Evolutionary conservation across 2,888 invertebrate genomes (phyloP), one percentile per base, ranked within the genome.

Genomic region (Scaeva pyrastri): DNA sequence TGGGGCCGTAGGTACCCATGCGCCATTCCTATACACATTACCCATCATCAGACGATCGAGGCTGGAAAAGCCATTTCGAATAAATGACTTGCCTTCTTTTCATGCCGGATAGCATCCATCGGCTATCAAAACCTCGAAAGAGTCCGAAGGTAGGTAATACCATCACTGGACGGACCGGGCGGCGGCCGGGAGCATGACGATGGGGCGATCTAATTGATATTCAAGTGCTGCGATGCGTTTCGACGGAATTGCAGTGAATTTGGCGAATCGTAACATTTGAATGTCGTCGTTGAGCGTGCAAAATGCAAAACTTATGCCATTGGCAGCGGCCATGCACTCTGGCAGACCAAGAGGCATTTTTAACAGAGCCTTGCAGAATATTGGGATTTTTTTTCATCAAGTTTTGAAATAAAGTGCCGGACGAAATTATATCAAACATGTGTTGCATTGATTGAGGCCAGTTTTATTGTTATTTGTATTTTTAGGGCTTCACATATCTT

Each of bases 371-470:
- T 5, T 41, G 2, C 6, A 8, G 31, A 45, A 14, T 2, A 2
- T 8, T 62, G 41, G 8, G 41, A 48, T 36, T 12, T 31, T 45
- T 64, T 64, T 43, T 16, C 31, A 45, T 16, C 31, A 45, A n/a
- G 11, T 36, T 19, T 7, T 31, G 31, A 16, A 74, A 26, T 58
- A 70, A 75, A 75, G 60, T 75, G 84, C 75, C 75, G 71, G 79
- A 79, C 75, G 71, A 79, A 84, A 79, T 84, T 79, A 84, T 84
- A 84, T 72, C 84, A 84, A 84, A 84, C 84, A 84, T 75, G 79
- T 84, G 84, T 26, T 75, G 74, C 74, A 84, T 75, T 62, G 62
- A 74, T 70, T 36, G 70, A 41, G 1, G 31, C 62, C 36, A 26
- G 14, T 78, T 84, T 84, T 78, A 78, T 74, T 64, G 64, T 84